These are phyloP conservation scores for Cataglyphis cursor DNA, from an alignment of 2,888 invertebrate species.

Conservation along the genomic window DNA sequence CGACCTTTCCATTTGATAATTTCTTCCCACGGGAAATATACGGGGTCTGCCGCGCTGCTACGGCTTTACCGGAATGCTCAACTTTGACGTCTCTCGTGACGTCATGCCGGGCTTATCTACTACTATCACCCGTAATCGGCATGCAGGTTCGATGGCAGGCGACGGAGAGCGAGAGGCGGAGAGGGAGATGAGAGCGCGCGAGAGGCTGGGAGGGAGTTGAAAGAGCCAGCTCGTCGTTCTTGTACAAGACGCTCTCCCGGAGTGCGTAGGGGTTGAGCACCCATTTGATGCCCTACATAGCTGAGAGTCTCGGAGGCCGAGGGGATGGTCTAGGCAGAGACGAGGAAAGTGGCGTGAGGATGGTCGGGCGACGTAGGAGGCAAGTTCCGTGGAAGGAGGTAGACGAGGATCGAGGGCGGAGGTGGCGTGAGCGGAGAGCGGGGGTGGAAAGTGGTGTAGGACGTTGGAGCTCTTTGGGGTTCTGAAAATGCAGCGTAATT, in stretches of 20 bases:
- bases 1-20: conserved; percentile 57
- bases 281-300: conserved; percentile 84
- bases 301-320: conserved; percentile 73
- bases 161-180: conserved; percentile 11
- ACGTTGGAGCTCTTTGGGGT: conserved; percentile 83
- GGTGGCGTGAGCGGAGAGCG: conserved; percentile 65
- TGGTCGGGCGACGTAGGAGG: conserved; percentile 65
- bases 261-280: conserved; percentile 84
- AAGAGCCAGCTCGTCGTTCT: conserved; percentile 62
- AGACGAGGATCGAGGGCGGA: conserved; percentile 70
- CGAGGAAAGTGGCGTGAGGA: conserved; percentile 73
- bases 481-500: conserved; percentile 87
- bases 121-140: conserved; percentile 42
- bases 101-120: conserved; percentile 43
- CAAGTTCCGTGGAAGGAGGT: conserved; percentile 67
- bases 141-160: conserved; percentile 36
- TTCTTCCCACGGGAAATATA: conserved; percentile 56
- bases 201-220: conserved; percentile 57
- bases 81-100: conserved; percentile 44
- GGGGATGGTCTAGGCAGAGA: conserved; percentile 74
- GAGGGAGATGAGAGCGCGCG: conserved; percentile 19
- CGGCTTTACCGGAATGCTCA: conserved; percentile 48
- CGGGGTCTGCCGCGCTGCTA: conserved; percentile 22
- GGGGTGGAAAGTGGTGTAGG: conserved; percentile 70
- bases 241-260: conserved; percentile 71